Conservation (phyloP, 2,888 invertebrate genomes). For the Arge pagana region DNA sequence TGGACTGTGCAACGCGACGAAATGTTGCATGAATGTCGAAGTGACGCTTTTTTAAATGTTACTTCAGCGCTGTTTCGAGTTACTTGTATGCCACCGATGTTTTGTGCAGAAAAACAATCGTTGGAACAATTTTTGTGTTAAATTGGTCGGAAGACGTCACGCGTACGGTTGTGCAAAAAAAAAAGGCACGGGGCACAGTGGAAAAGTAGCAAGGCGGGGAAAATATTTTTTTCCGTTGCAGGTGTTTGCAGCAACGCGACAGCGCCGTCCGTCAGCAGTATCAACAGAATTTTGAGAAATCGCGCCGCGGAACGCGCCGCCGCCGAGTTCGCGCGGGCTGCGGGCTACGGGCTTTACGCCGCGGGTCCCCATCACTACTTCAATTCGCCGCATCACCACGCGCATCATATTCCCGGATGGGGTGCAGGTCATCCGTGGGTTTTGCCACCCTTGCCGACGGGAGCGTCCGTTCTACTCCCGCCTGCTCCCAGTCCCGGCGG, state of each 20-base stretch:
- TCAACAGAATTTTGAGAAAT: conserved; percentile 94
- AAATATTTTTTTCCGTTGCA: conserved; percentile 60
- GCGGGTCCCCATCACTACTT: conserved; percentile 72
- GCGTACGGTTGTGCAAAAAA: no score
- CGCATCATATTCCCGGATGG: conserved; percentile 64
- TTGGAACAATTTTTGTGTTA: no score
- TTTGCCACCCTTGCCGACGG: conserved; percentile 48
- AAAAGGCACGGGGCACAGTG: background rate
- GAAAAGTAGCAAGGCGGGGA: background rate
- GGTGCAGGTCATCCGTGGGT: conserved; percentile 50
- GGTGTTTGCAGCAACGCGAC: conserved; percentile 94
- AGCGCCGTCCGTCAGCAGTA: conserved; percentile 95
- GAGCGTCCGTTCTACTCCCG: conserved; percentile 56
- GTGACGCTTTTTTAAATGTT: no score
- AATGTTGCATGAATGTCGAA: no score
- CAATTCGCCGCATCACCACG: conserved; percentile 62
- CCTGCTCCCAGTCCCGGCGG: conserved; percentile 60
- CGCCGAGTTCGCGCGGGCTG: conserved; percentile 91
- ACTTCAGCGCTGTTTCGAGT: no score
- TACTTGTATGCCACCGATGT: no score
- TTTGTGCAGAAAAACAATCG: no score
- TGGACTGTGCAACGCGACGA: no score
- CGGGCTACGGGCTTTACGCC: conserved; percentile 82
- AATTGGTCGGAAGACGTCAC: background rate
- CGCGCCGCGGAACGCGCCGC: conserved; percentile 95